A percentile compares a stretch with the other conserved stretches of the same genome.
Conservation (phyloP, 2,888 invertebrate species). For the Melikaiella ostensackeni region DNA sequence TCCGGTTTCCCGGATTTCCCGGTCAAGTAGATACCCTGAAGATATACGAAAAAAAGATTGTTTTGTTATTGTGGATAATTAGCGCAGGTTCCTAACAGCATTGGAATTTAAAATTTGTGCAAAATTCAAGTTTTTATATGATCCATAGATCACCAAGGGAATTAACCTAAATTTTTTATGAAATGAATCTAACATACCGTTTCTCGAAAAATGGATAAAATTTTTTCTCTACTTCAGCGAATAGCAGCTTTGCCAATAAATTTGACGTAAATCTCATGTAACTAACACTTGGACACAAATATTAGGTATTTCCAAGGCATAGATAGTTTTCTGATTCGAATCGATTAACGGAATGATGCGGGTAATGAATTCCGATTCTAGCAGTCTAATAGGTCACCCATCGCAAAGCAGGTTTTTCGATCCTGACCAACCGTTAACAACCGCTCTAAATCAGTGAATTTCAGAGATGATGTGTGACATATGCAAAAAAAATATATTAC, state of each 20-base stretch:
- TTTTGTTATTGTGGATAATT: too few relatives aligned
- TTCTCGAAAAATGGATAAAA: slow-evolving; percentile 17
- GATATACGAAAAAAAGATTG: too few relatives aligned
- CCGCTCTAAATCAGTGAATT: slow-evolving; percentile 29
- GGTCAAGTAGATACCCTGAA: too few relatives aligned
- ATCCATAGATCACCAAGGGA: background rate
- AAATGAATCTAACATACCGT: slow-evolving; percentile 7
- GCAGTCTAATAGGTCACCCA: slow-evolving; percentile 8
- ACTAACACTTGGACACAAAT: background rate
- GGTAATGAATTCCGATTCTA: slow-evolving; percentile 25
- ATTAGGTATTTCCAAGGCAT: background rate
- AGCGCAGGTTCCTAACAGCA: background rate
- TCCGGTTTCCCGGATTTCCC: too few relatives aligned
- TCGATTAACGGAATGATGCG: slow-evolving; percentile 36
- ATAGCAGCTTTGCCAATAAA: background rate
- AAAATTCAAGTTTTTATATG: background rate
- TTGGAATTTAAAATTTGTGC: background rate
- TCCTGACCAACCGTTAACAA: slow-evolving; percentile 20
- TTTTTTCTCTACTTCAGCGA: background rate
- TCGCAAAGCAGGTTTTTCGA: slow-evolving; percentile 19
- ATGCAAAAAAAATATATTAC: slow-evolving; percentile 1
- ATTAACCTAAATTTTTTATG: slow-evolving; percentile 1
- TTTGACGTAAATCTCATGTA: background rate
- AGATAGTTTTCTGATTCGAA: slow-evolving; percentile 4
- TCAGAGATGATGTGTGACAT: slow-evolving; percentile 5